A percentile compares a stretch with the other conserved stretches of the same genome.
phyloP scores from a whole-genome alignment of 92 coral and sea anemone species.

The Parazoanthus darwini region DNA sequence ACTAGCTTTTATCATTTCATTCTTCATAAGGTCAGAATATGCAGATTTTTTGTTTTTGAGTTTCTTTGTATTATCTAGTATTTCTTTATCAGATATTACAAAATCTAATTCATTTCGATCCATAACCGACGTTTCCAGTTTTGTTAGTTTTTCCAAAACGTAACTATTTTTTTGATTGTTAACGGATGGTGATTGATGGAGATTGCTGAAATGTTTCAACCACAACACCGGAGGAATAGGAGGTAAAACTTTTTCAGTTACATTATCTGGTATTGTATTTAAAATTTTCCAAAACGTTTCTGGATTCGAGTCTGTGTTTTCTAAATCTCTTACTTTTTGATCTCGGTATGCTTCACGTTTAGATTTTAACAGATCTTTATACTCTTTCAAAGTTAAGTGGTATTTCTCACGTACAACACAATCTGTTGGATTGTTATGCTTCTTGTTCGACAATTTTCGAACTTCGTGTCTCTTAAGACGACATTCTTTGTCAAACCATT shows the following conservation, averaged over 20 bases:
- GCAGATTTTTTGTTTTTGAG: no score
- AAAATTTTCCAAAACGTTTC: slow-evolving; percentile 41
- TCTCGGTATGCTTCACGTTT: slow-evolving; percentile 31
- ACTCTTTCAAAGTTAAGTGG: slow-evolving; percentile 37
- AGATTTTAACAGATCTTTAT: slow-evolving; percentile 31
- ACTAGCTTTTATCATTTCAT: no score
- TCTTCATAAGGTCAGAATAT: no score
- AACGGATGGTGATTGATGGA: no score
- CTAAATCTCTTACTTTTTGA: slow-evolving; percentile 12
- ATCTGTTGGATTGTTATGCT: slow-evolving; percentile 39
- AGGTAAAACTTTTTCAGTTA: slow-evolving; percentile 9
- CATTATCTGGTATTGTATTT: slow-evolving; percentile 40
- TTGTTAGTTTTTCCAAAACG: no score
- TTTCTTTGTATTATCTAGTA: no score
- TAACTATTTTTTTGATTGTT: no score
- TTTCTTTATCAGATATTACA: no score
- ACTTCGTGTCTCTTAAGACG: slow-evolving; percentile 38
- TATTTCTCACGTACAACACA: slow-evolving; percentile 18
- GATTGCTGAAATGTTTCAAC: slow-evolving; percentile 38
- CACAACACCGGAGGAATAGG: slow-evolving; percentile 22
- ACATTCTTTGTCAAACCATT: slow-evolving; percentile 36
- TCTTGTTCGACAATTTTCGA: slow-evolving; percentile 42
- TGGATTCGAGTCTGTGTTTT: slow-evolving; percentile 5
- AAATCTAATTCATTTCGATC: no score
- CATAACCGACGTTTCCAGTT: no score